Percentiles rank a stretch among this genome's conserved stretches.
Conservation (phyloP, 2,113 vertebrate species). For the Crypturellus undulatus region DNA sequence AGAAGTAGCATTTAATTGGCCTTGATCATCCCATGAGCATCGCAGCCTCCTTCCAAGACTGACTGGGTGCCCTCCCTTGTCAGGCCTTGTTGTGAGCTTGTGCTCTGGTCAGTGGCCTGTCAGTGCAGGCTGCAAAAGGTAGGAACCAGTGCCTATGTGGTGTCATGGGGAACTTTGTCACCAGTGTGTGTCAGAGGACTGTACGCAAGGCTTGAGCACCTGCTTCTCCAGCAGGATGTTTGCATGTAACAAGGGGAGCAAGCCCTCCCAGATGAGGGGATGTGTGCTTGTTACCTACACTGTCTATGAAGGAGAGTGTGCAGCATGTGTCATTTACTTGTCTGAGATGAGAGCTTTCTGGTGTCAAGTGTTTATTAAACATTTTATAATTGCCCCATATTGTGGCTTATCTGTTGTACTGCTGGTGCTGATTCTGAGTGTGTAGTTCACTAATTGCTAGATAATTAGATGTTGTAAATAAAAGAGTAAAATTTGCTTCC, state of each 20-base stretch:
- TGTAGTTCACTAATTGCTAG: neutral
- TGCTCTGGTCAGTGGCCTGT: neutral
- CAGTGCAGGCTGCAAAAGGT: rapidly evolving
- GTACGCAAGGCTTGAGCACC: neutral
- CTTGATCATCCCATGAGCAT: neutral
- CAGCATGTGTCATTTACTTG: rapidly evolving
- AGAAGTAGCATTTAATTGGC: rapidly evolving
- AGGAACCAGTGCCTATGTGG: rapidly evolving
- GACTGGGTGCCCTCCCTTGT: neutral
- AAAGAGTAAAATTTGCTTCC: neutral
- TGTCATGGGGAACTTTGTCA: rapidly evolving
- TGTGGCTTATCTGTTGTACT: neutral
- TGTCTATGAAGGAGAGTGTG: neutral
- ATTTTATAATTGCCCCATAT: neutral
- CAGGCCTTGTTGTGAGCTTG: neutral
- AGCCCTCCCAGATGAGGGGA: neutral
- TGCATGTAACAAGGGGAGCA: neutral
- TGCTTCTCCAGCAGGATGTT: rapidly evolving
- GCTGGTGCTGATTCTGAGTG: neutral
- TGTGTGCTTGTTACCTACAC: neutral
- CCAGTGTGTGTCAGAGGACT: rapidly evolving
- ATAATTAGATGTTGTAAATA: neutral
- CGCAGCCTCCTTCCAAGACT: rapidly evolving
- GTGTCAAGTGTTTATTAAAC: neutral
- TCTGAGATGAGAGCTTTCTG: neutral